Conservation (phyloP, 53 echinoderm and acorn worm genomes). For the Glandiceps talaboti region DNA sequence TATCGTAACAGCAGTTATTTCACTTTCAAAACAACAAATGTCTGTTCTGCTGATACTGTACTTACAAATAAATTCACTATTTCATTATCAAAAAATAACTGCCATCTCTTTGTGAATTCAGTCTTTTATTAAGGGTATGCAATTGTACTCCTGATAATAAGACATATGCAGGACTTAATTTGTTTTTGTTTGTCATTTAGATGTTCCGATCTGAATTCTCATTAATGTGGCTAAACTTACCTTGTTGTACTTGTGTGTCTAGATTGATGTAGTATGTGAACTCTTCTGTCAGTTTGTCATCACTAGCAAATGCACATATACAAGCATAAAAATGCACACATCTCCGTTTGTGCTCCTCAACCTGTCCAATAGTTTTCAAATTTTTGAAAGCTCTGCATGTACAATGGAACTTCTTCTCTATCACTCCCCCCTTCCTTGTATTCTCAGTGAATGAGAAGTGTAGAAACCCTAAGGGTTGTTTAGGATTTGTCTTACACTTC, state of each 20-base stretch:
- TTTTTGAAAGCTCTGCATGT: slow-evolving; percentile 63
- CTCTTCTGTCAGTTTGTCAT: slow-evolving; percentile 72
- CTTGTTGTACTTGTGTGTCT: slow-evolving; percentile 16
- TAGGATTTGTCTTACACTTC: slow-evolving; percentile 76
- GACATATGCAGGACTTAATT: too few species aligned
- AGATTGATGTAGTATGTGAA: slow-evolving; percentile 81
- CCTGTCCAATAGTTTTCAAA: slow-evolving; percentile 27
- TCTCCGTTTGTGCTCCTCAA: slow-evolving; percentile 52
- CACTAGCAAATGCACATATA: slow-evolving; percentile 96
- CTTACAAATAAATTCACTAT: too few species aligned
- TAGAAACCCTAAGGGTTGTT: slow-evolving; percentile 73
- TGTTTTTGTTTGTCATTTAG: too few species aligned
- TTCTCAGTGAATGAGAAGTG: slow-evolving; percentile 80
- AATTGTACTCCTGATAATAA: too few species aligned
- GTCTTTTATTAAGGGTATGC: too few species aligned
- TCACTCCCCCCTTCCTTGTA: slow-evolving; percentile 35
- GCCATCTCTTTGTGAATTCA: too few species aligned
- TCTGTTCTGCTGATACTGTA: too few species aligned
- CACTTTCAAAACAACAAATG: too few species aligned
- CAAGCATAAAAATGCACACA: slow-evolving; percentile 98
- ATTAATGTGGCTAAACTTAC: too few species aligned
- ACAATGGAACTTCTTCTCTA: slow-evolving; percentile 65
- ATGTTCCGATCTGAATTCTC: too few species aligned
- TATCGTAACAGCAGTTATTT: too few species aligned
- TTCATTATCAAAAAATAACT: too few species aligned